Evolutionary conservation across 2,113 vertebrate species (phyloP), one percentile per base, ranked within the genome.

Genomic region (Anolis sagrei): DNA sequence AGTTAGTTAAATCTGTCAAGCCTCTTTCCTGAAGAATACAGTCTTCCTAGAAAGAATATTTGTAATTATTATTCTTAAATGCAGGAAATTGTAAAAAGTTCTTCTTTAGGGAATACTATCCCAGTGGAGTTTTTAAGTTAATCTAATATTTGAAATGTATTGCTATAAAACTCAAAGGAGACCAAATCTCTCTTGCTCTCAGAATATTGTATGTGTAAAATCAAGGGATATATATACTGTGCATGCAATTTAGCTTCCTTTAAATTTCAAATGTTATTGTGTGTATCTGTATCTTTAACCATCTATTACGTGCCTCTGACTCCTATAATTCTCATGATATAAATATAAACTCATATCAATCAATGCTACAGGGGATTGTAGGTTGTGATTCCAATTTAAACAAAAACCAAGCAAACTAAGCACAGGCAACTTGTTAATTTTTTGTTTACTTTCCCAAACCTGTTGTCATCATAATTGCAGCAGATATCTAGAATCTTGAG

Each of bases 1-100:
- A 93, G 89, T 90, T 95, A 93, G 90, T 94, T 94, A 94, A 95
- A 92, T 90, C 87, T 75, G 83, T 89, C 89, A 90, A 88, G 86
- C 82, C 68, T 84, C 16, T 90, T 87, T 86, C 74, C 87, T 88
- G 84, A 92, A 93, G 88, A 92, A 93, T 87, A 84, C 61, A 32
- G 51, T 48, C 78, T 90, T 74, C 91, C 93, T 89, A 82, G 83
- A 90, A 89, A 82, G 82, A 93, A 77, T 49, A 1, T 0, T 9
- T 68, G 29, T 44, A 48, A 68, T 68, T 66, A 89, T 90, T 90
- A 84, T 92, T 88, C 86, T 93, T 91, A 85, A n/a, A 0, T 87
- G 70, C 58, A 86, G 69, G 88, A 82, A 34, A 69, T 86, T 93
- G 74, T 88, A 92, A 94, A 94, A 91, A 81, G n/a, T 77, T 88